Conservation (phyloP, 2,113 vertebrate genomes). For the Melanocharis versteri region DNA sequence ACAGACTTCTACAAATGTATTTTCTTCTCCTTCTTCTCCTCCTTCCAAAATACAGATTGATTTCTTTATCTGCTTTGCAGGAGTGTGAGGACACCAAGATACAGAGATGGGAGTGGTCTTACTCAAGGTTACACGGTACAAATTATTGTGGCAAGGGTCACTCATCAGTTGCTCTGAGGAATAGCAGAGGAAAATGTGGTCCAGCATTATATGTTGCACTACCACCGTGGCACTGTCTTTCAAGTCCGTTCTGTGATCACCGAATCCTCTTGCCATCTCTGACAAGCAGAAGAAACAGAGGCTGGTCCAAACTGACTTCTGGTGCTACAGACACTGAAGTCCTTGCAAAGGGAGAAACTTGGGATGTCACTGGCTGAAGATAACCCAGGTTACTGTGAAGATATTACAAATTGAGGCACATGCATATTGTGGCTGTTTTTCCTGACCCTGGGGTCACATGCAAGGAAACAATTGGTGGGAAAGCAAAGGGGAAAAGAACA, state of each 20-base stretch:
- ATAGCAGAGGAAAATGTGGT: neutral
- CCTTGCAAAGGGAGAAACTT: neutral
- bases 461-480: neutral
- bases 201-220: neutral
- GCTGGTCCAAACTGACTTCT: neutral
- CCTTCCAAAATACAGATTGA: neutral
- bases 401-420: slow-evolving; percentile 28
- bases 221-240: neutral
- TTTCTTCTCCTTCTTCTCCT: neutral
- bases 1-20: neutral
- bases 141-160: neutral
- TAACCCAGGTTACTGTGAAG: slow-evolving; percentile 67
- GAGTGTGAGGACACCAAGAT: neutral
- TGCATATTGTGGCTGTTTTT: neutral
- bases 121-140: neutral
- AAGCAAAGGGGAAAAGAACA: neutral
- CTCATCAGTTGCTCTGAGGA: neutral
- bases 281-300: neutral
- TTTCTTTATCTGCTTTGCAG: neutral
- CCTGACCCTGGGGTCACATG: neutral
- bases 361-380: neutral
- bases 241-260: neutral
- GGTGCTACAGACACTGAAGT: neutral
- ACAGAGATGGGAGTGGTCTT: neutral
- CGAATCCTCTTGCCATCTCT: neutral